Evolutionary conservation across 2,888 invertebrate genomes (phyloP).

Genomic region (Petrolisthes cinctipes): DNA sequence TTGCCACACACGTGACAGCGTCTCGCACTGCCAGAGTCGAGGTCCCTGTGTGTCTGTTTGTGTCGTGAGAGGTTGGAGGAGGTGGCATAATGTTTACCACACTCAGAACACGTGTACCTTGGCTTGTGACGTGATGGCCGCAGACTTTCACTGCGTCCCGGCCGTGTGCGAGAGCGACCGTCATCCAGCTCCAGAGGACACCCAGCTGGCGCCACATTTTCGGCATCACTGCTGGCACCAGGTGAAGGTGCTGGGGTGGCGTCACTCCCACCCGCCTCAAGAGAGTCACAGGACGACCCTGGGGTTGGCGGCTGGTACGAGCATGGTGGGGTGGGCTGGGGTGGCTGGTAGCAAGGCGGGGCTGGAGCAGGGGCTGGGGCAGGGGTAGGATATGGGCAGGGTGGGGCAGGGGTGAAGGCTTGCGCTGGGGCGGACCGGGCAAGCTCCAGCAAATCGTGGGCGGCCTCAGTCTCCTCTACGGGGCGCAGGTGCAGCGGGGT

Average conservation of each 20-base stretch:
- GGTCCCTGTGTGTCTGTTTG: conserved; percentile 91
- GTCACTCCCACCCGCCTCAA: conserved; percentile 46
- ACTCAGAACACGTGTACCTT: conserved; percentile 84
- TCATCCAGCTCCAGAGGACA: conserved; percentile 42
- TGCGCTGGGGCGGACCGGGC: conserved; percentile 70
- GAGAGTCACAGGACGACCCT: conserved; percentile 51
- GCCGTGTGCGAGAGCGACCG: conserved; percentile 65
- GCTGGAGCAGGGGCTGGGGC: not conserved
- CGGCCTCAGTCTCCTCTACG: conserved; percentile 90
- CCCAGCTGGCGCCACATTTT: conserved; percentile 54
- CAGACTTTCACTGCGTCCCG: conserved; percentile 65
- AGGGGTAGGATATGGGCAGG: not conserved
- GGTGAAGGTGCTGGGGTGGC: conserved; percentile 66
- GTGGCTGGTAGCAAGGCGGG: not conserved
- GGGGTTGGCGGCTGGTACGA: conserved; percentile 40
- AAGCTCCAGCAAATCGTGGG: conserved; percentile 76
- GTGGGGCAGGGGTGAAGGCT: conserved; percentile 32
- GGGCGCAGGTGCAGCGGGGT: conserved; percentile 69
- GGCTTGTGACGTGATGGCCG: conserved; percentile 60
- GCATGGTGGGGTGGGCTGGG: conserved; percentile 70
- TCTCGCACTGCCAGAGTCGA: conserved; percentile 93
- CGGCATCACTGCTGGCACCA: conserved; percentile 65
- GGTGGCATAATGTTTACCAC: conserved; percentile 92
- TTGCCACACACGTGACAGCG: conserved; percentile 96
- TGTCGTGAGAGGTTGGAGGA: conserved; percentile 90